Percentiles rank a stretch among this genome's conserved stretches.
These are phyloP conservation scores for Fringilla coelebs DNA, from an alignment of 2,797 vertebrate species.

Conservation along the genomic window DNA sequence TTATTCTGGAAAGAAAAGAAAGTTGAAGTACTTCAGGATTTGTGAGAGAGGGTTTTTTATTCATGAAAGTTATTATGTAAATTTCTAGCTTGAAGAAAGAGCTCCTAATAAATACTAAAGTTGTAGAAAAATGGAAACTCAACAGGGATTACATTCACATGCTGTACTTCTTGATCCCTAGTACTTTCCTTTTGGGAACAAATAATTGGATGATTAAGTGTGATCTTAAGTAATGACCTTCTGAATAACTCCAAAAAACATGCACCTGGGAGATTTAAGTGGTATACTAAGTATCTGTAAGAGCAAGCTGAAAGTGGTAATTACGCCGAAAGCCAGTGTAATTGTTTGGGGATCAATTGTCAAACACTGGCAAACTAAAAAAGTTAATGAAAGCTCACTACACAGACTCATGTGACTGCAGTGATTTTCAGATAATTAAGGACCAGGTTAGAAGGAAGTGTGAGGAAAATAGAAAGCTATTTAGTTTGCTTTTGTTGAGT, in stretches of 20 bases:
- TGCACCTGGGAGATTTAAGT: conserved; percentile 35
- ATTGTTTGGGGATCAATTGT: conserved; percentile 59
- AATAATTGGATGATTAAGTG: conserved; percentile 50
- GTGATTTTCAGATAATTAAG: conserved; percentile 30
- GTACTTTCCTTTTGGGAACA: neutral
- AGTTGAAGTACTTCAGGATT: neutral
- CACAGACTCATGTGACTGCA: neutral
- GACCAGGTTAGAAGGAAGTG: neutral
- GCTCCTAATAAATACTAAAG: neutral
- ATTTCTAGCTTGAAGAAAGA: neutral
- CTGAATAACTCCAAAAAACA: conserved; percentile 25
- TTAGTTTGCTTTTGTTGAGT: neutral
- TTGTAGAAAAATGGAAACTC: conserved; percentile 19
- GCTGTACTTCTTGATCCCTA: neutral
- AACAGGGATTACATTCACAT: neutral
- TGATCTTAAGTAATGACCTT: conserved; percentile 49
- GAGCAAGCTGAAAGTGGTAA: conserved; percentile 27
- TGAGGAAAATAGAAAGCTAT: neutral
- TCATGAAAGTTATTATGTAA: neutral
- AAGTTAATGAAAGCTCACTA: conserved; percentile 16
- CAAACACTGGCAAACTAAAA: conserved; percentile 23
- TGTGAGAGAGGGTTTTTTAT: neutral
- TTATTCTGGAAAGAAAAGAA: neutral
- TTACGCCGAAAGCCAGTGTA: conserved; percentile 29
- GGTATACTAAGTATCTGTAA: conserved; percentile 9